These are phyloP conservation scores for Ditylenchus weischeri DNA, from an alignment of 2,888 invertebrate genomes.

Conservation along the genomic window DNA sequence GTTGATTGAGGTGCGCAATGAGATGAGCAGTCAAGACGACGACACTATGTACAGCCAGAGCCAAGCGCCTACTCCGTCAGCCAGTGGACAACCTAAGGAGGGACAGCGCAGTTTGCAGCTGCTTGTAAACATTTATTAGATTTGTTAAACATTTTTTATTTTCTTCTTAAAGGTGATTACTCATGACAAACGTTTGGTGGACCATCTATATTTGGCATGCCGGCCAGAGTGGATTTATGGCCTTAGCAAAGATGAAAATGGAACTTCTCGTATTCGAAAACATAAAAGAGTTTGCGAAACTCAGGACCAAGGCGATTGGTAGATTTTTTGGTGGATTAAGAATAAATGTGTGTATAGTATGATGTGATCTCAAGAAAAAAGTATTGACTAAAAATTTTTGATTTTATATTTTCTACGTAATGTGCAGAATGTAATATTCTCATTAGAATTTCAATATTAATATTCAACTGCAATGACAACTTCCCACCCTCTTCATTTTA, in stretches of 20 bases:
- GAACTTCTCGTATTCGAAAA: constrained; percentile 29
- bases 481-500: no score
- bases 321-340: no score
- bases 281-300: constrained; percentile 18
- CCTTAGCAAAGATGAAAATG: constrained; percentile 43
- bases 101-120: constrained; percentile 69
- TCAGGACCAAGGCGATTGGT: neutral
- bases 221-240: constrained; percentile 50
- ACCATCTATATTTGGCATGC: constrained; percentile 42
- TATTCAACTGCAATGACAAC: no score
- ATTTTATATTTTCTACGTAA: no score
- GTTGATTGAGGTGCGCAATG: constrained; percentile 50
- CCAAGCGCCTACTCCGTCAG: neutral
- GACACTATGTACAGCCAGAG: neutral
- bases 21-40: constrained; percentile 6
- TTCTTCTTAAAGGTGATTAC: constrained; percentile 73
- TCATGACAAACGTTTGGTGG: constrained; percentile 73
- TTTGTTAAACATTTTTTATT: neutral
- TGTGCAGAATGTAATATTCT: no score
- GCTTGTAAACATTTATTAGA: constrained; percentile 61
- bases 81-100: neutral
- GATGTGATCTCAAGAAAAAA: no score
- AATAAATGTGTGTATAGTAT: neutral
- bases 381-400: no score
- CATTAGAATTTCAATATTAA: no score